Conservation (phyloP, 2,888 invertebrate species). For the Camponotus fellah region DNA sequence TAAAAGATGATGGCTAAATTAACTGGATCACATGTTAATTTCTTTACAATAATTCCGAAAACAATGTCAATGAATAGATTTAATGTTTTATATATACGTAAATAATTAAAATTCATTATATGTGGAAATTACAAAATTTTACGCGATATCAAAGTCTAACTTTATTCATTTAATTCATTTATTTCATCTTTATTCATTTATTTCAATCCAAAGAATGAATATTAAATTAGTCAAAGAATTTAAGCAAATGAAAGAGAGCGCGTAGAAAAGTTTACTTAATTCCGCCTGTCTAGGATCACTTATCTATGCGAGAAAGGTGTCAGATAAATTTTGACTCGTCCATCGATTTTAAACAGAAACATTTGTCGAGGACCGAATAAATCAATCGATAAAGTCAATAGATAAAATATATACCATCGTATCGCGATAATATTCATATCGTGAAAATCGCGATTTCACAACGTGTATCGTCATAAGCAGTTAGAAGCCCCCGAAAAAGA, state of each 20-base stretch:
- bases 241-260: slow-evolving; percentile 23
- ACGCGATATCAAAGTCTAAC: neutral
- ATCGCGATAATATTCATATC: neutral
- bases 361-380: neutral
- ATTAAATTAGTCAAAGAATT: neutral
- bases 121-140: neutral
- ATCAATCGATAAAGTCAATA: neutral
- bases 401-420: neutral
- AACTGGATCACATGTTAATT: slow-evolving; percentile 13
- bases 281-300: slow-evolving; percentile 6
- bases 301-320: slow-evolving; percentile 28
- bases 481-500: slow-evolving; percentile 6
- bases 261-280: neutral
- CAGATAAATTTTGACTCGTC: neutral
- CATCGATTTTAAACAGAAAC: slow-evolving; percentile 9
- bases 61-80: neutral
- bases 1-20: neutral
- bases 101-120: neutral
- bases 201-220: neutral
- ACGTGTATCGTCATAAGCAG: slow-evolving; percentile 4
- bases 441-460: slow-evolving; percentile 31
- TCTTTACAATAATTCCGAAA: neutral
- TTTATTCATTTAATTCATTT: neutral
- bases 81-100: neutral
- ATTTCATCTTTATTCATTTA: neutral